A percentile compares a stretch with the other conserved stretches of the same genome.
These are phyloP conservation scores for Petrocephalus microphthalmus DNA, from an alignment of 2,113 vertebrate species.

Conservation along the genomic window DNA sequence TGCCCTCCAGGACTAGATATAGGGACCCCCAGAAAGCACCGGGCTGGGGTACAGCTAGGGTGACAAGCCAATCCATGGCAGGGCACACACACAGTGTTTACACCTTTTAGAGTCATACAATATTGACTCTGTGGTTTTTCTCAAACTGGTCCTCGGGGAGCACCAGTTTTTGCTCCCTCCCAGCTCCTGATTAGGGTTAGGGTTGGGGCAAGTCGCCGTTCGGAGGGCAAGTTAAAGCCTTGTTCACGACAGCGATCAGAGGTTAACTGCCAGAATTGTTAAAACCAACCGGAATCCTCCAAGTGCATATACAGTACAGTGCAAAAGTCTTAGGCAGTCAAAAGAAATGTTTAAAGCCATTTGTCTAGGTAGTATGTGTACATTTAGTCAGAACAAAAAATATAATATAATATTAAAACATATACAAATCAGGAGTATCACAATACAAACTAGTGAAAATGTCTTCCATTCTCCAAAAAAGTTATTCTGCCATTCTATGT, in stretches of 20 bases:
- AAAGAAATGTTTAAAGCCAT: no score
- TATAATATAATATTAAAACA: no score
- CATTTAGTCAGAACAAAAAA: no score
- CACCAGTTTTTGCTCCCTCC: background rate
- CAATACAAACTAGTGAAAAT: no score
- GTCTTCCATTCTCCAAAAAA: no score
- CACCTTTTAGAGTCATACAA: background rate
- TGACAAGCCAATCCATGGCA: background rate
- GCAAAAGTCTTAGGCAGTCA: no score
- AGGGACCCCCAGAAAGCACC: background rate
- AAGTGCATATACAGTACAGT: background rate
- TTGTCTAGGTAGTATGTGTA: no score
- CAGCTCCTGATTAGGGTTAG: background rate
- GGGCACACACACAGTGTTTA: background rate
- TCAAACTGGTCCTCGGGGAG: background rate
- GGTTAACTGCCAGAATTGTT: background rate
- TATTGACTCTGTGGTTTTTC: background rate
- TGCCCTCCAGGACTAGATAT: background rate
- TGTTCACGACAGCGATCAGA: background rate
- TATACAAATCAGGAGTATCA: no score
- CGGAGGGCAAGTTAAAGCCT: background rate
- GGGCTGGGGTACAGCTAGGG: background rate
- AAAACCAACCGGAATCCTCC: background rate
- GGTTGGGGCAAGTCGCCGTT: background rate
- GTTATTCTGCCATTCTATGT: no score